Evolutionary conservation across 1,140 invertebrate species (phyloP).

Genomic region (Drosophila nikananu): DNA sequence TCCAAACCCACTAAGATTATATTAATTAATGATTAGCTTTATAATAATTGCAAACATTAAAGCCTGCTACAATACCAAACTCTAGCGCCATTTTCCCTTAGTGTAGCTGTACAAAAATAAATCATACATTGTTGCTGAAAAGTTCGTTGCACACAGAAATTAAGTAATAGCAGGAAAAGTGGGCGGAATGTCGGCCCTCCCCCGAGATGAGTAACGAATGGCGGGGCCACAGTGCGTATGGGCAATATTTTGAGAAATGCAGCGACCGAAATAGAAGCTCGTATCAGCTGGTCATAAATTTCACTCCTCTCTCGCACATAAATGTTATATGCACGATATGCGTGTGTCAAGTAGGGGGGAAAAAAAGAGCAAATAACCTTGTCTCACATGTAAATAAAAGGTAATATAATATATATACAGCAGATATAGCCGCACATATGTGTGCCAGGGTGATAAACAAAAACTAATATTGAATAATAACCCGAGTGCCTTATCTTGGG

Average conservation of each 20-base stretch:
- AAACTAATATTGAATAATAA: slow-evolving; percentile 79
- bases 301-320: background rate
- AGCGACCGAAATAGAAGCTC: slow-evolving; percentile 20
- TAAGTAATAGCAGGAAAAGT: slow-evolving; percentile 69
- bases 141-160: slow-evolving; percentile 69
- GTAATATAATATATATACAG: slow-evolving; percentile 18
- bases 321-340: background rate
- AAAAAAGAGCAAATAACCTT: slow-evolving; percentile 26
- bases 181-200: slow-evolving; percentile 15
- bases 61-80: background rate
- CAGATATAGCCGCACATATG: slow-evolving; percentile 4
- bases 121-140: slow-evolving; percentile 21
- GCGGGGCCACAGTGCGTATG: slow-evolving; percentile 48
- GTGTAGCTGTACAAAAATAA: slow-evolving; percentile 8
- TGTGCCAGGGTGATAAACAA: slow-evolving; percentile 50
- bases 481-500: slow-evolving; percentile 58
- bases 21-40: background rate
- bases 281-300: slow-evolving; percentile 31
- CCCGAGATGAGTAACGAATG: slow-evolving; percentile 68
- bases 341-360: slow-evolving; percentile 15
- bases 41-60: background rate
- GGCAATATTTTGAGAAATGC: slow-evolving; percentile 30
- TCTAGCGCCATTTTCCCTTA: slow-evolving; percentile 1
- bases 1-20: background rate
- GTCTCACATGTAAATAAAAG: slow-evolving; percentile 32